Conservation (phyloP, 2,113 vertebrate species). For the Sphyrna mokarran region DNA sequence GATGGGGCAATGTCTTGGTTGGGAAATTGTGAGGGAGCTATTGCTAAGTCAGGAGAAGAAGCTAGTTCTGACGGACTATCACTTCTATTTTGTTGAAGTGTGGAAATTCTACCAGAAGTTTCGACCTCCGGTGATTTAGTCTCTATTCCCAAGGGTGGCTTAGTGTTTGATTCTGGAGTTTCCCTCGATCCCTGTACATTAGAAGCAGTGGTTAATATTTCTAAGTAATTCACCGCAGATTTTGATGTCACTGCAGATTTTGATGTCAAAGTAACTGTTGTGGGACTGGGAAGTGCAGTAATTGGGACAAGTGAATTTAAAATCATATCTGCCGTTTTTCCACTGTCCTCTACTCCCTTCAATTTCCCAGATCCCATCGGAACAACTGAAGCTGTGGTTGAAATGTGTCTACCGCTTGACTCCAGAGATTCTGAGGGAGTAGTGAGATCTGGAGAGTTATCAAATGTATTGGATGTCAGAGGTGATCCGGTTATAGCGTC, state of each 20-base stretch:
- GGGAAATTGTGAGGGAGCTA: not conserved
- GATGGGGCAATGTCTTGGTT: not conserved
- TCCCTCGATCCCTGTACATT: not conserved
- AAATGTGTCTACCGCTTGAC: slow-evolving; percentile 27
- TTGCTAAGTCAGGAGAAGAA: not conserved
- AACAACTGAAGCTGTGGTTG: slow-evolving; percentile 38
- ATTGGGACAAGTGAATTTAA: not conserved
- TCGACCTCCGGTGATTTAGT: not conserved
- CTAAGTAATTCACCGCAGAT: not conserved
- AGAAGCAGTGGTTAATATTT: not conserved
- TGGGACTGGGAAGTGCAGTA: not conserved
- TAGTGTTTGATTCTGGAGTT: not conserved
- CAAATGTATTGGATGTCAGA: slow-evolving; percentile 37
- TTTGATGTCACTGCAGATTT: not conserved
- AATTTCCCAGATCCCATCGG: slow-evolving; percentile 40
- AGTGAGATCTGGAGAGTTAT: slow-evolving; percentile 34
- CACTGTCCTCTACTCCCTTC: slow-evolving; percentile 25
- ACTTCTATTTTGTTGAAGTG: not conserved
- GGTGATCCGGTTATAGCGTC: not conserved
- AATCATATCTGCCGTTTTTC: not conserved
- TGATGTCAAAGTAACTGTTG: not conserved
- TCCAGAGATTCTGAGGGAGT: slow-evolving; percentile 36
- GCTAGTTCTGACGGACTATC: not conserved
- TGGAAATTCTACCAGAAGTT: not conserved
- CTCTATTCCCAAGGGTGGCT: not conserved